phyloP scores from a whole-genome alignment of 2,888 invertebrate species.

The Tortricodes alternella region DNA sequence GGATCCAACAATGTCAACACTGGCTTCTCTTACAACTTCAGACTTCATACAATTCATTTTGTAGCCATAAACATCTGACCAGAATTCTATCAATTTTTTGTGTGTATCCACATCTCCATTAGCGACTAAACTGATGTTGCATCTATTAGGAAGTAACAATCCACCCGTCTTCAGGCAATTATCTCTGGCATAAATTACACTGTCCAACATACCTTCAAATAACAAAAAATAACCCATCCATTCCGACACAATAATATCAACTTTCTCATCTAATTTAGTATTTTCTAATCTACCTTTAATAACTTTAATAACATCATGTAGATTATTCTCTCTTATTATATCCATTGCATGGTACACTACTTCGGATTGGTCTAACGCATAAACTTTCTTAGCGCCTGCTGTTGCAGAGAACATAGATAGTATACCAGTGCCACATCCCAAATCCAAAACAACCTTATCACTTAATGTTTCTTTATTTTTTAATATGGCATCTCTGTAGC shows the following conservation, averaged over 20 bases:
- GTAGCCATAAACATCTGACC: slow-evolving; percentile 97
- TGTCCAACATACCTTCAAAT: slow-evolving; percentile 98
- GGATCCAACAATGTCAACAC: slow-evolving; percentile 74
- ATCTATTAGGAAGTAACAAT: slow-evolving; percentile 91
- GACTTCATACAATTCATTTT: slow-evolving; percentile 96
- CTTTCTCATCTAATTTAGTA: slow-evolving; percentile 88
- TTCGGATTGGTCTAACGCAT: slow-evolving; percentile 97
- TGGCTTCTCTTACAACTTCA: slow-evolving; percentile 90
- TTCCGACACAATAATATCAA: slow-evolving; percentile 97
- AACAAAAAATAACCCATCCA: slow-evolving; percentile 99
- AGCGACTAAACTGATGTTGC: slow-evolving; percentile 91
- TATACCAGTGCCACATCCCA: slow-evolving; percentile 99
- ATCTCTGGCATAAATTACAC: slow-evolving; percentile 94
- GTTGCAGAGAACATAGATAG: slow-evolving; percentile 98
- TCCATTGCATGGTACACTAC: slow-evolving; percentile 98
- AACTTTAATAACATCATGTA: slow-evolving; percentile 87
- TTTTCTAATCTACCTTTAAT: slow-evolving; percentile 95
- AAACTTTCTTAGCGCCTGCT: slow-evolving; percentile 94
- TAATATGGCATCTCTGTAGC: slow-evolving; percentile 92
- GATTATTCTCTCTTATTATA: slow-evolving; percentile 93
- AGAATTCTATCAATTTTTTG: slow-evolving; percentile 89
- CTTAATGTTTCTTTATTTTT: slow-evolving; percentile 87
- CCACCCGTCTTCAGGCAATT: slow-evolving; percentile 90
- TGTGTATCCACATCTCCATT: slow-evolving; percentile 90
- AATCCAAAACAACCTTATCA: slow-evolving; percentile 93